phyloP scores from a whole-genome alignment of 1,140 invertebrate species.

The Drosophila bifasciata region DNA sequence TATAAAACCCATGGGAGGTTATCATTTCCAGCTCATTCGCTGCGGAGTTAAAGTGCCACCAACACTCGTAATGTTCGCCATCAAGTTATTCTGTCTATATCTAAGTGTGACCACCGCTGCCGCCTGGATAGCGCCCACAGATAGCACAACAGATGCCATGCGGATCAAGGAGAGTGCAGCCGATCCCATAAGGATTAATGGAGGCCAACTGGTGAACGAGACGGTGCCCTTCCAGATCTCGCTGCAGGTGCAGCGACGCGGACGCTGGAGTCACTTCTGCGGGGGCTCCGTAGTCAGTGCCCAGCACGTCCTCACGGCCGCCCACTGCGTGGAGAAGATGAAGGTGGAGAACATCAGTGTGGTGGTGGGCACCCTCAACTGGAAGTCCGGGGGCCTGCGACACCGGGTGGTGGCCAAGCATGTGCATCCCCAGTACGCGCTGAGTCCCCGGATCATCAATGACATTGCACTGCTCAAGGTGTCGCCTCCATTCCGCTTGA shows the following conservation, averaged over 20 bases:
- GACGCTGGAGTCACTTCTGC: constrained; percentile 79
- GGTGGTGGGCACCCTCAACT: constrained; percentile 84
- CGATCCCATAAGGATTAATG: constrained; percentile 60
- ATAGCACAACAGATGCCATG: too few relatives aligned
- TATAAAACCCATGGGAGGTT: constrained; percentile 21
- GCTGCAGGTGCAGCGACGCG: constrained; percentile 63
- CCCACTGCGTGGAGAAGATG: constrained; percentile 80
- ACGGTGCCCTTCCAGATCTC: constrained; percentile 78
- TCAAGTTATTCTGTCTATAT: neutral
- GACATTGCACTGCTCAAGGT: constrained; percentile 77
- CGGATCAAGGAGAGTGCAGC: neutral
- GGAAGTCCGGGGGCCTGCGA: constrained; percentile 83
- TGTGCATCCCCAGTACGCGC: constrained; percentile 71
- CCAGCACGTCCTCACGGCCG: constrained; percentile 82
- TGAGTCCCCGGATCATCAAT: constrained; percentile 65
- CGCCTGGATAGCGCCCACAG: too few relatives aligned
- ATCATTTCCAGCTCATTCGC: neutral
- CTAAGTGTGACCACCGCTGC: neutral
- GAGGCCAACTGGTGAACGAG: constrained; percentile 62
- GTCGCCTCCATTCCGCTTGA: constrained; percentile 60
- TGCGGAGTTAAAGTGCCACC: neutral
- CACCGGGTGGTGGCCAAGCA: constrained; percentile 54
- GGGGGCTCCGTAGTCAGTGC: constrained; percentile 82
- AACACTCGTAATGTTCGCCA: constrained; percentile 12
- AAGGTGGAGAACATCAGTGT: constrained; percentile 73